phyloP scores from a whole-genome alignment of 2,888 invertebrate species.

The Serripes groenlandicus region DNA sequence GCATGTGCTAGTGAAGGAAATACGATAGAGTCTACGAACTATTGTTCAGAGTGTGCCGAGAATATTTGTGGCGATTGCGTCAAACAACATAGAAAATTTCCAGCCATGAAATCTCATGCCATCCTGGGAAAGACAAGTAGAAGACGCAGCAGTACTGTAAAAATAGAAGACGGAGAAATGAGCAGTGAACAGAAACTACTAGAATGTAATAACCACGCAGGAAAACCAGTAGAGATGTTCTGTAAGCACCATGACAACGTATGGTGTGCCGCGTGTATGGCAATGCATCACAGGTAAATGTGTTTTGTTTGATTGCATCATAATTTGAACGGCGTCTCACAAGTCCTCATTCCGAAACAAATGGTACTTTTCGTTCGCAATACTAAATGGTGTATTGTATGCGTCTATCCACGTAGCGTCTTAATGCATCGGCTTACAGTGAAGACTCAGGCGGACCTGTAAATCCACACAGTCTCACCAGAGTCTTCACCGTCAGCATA shows the following conservation, averaged over 20 bases:
- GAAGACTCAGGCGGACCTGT: no score
- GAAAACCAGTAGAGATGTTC: constrained; percentile 44
- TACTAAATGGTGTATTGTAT: no score
- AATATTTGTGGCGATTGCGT: constrained; percentile 58
- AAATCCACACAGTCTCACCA: no score
- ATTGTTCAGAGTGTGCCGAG: constrained; percentile 57
- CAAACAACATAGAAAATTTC: constrained; percentile 57
- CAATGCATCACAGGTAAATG: constrained; percentile 40
- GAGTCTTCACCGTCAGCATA: no score
- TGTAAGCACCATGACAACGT: constrained; percentile 44
- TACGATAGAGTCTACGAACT: constrained; percentile 48
- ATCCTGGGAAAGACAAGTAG: constrained; percentile 23
- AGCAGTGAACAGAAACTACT: background rate
- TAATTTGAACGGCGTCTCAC: no score
- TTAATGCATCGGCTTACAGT: no score
- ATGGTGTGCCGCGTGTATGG: constrained; percentile 41
- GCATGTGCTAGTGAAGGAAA: constrained; percentile 18
- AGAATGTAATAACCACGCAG: constrained; percentile 32
- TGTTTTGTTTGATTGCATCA: no score
- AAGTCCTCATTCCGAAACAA: no score
- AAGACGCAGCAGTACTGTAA: background rate
- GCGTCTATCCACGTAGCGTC: no score
- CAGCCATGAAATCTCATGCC: constrained; percentile 40
- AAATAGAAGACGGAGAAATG: background rate
- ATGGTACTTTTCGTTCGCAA: no score